Percentiles rank a stretch among this genome's conserved stretches.
These are phyloP conservation scores for Xestia rhomboidea DNA, from an alignment of 2,888 invertebrate species.

Conservation along the genomic window DNA sequence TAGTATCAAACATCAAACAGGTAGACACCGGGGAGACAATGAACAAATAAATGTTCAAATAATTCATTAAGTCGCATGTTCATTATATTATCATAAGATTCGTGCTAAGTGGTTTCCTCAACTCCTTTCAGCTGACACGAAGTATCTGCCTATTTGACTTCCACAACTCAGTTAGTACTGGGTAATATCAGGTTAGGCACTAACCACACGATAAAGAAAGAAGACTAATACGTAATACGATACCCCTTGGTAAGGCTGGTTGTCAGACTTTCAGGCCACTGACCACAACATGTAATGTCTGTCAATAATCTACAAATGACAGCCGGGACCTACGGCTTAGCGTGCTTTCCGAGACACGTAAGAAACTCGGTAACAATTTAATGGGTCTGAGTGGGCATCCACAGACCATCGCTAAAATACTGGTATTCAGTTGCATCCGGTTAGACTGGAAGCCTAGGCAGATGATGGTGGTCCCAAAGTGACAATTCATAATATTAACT, in stretches of 20 bases:
- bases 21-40: slow-evolving; percentile 52
- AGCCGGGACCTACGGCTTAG: not conserved
- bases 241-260: not conserved
- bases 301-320: not conserved
- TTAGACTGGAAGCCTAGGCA: not conserved
- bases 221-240: no score
- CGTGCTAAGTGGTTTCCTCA: slow-evolving; percentile 29
- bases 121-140: not conserved
- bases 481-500: not conserved
- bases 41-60: slow-evolving; percentile 40
- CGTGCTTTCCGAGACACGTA: not conserved
- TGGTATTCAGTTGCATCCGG: not conserved
- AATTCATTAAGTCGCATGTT: slow-evolving; percentile 21
- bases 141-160: no score
- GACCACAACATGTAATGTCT: not conserved
- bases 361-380: no score
- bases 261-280: not conserved
- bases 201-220: no score
- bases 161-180: not conserved
- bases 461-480: not conserved
- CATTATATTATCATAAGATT: slow-evolving; percentile 29
- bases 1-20: slow-evolving; percentile 25
- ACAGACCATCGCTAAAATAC: not conserved
- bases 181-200: no score
- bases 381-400: not conserved